phyloP scores from a whole-genome alignment of 2,888 invertebrate species.

The Anagyrus pseudococci region DNA sequence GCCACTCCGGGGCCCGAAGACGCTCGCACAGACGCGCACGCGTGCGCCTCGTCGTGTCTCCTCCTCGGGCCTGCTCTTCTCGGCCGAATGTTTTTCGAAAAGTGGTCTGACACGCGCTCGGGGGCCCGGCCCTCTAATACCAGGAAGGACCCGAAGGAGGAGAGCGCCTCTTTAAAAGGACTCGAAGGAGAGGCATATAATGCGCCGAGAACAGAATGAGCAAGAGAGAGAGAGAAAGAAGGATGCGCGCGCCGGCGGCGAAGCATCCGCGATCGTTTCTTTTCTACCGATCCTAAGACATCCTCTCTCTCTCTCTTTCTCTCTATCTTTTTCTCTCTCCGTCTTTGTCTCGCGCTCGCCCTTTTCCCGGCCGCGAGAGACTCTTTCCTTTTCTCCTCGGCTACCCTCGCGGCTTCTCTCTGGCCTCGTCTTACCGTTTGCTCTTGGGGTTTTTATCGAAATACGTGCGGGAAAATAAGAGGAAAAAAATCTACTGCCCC shows the following conservation, averaged over 20 bases:
- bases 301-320: not conserved
- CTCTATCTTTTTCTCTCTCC: conserved; percentile 20
- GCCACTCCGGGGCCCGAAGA: no score
- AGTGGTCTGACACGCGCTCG: conserved; percentile 20
- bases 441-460: conserved; percentile 35
- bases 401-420: not conserved
- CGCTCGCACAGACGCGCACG: no score
- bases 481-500: conserved; percentile 17
- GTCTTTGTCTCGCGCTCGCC: conserved; percentile 18
- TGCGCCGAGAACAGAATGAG: no score
- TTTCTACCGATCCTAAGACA: conserved; percentile 30
- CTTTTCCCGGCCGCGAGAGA: conserved; percentile 8
- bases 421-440: conserved; percentile 37
- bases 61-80: not conserved
- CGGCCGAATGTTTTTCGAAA: conserved; percentile 39
- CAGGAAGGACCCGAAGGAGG: conserved; percentile 29
- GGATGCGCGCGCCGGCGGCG: not conserved
- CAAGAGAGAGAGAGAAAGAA: no score
- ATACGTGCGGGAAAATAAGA: conserved; percentile 32
- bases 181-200: no score
- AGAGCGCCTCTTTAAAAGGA: conserved; percentile 38
- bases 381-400: conserved; percentile 10
- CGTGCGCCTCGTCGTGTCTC: not conserved
- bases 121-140: conserved; percentile 36
- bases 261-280: conserved; percentile 24